Percentiles rank a stretch among this genome's conserved stretches.
These are phyloP conservation scores for Steinernema hermaphroditum DNA, from an alignment of 2,888 invertebrate species.

Conservation along the genomic window DNA sequence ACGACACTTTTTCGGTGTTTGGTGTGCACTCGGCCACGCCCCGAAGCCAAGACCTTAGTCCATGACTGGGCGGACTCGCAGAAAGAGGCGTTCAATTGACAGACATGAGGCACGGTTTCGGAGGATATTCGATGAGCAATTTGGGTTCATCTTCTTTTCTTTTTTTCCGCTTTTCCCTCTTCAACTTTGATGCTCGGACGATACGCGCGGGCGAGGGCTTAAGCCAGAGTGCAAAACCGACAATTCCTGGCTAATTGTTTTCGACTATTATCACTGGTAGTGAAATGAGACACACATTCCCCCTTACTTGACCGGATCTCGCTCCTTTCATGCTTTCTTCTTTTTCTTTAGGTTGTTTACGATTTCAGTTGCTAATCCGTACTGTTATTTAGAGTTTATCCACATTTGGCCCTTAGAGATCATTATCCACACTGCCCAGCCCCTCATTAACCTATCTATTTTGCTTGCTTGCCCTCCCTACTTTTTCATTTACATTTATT, in stretches of 20 bases:
- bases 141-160: neutral
- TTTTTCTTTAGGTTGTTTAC: slow-evolving; percentile 1
- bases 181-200: neutral
- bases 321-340: neutral
- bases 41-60: neutral
- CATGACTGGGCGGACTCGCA: slow-evolving; percentile 20
- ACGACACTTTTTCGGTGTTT: neutral
- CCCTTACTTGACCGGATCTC: neutral
- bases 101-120: slow-evolving; percentile 21
- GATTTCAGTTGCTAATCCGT: slow-evolving; percentile 9
- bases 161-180: slow-evolving; percentile 4
- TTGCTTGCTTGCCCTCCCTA: neutral
- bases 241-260: slow-evolving; percentile 24
- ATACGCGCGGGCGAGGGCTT: slow-evolving; percentile 20
- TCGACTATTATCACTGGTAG: slow-evolving; percentile 19
- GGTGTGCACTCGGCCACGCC: slow-evolving; percentile 6
- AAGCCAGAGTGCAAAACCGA: slow-evolving; percentile 20
- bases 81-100: slow-evolving; percentile 13
- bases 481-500: neutral
- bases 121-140: slow-evolving; percentile 24
- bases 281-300: neutral
- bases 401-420: neutral
- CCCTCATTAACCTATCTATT: slow-evolving; percentile 3
- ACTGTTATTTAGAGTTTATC: neutral
- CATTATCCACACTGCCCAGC: neutral